phyloP scores from a whole-genome alignment of 2,113 vertebrate genomes.

The Chaenocephalus aceratus region DNA sequence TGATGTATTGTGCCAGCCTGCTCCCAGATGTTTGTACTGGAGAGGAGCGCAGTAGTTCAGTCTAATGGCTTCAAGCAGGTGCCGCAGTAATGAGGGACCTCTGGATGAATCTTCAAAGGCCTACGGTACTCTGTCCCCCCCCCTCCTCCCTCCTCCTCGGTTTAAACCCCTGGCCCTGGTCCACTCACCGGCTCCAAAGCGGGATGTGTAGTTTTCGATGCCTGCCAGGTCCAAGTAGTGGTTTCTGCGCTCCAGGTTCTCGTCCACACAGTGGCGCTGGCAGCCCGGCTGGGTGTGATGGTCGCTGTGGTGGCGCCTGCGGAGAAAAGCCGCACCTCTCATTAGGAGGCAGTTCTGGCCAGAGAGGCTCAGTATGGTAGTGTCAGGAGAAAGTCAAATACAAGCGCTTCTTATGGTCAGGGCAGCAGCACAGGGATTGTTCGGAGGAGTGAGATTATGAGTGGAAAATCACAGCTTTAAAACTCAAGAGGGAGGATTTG shows the following conservation, averaged over 20 bases:
- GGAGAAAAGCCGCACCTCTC: constrained; percentile 75
- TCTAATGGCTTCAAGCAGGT: constrained; percentile 74
- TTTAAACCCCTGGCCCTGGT: constrained; percentile 35
- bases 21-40: constrained; percentile 76
- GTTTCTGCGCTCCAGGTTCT: constrained; percentile 99
- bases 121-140: constrained; percentile 24
- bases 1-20: constrained; percentile 70
- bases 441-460: constrained; percentile 50
- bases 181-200: constrained; percentile 93
- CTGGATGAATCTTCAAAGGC: constrained; percentile 73
- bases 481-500: constrained; percentile 1
- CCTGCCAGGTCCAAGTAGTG: constrained; percentile 99
- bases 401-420: constrained; percentile 63
- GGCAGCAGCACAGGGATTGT: constrained; percentile 46
- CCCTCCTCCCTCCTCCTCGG: not conserved
- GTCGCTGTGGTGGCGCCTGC: constrained; percentile 93
- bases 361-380: constrained; percentile 47
- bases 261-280: constrained; percentile 94
- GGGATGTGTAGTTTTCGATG: constrained; percentile 98
- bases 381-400: constrained; percentile 63
- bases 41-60: constrained; percentile 48
- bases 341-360: constrained; percentile 68
- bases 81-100: constrained; percentile 71
- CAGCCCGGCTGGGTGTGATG: constrained; percentile 90
- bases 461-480: constrained; percentile 60